phyloP scores from a whole-genome alignment of 1,140 invertebrate species.

The Drosophila sproati region DNA sequence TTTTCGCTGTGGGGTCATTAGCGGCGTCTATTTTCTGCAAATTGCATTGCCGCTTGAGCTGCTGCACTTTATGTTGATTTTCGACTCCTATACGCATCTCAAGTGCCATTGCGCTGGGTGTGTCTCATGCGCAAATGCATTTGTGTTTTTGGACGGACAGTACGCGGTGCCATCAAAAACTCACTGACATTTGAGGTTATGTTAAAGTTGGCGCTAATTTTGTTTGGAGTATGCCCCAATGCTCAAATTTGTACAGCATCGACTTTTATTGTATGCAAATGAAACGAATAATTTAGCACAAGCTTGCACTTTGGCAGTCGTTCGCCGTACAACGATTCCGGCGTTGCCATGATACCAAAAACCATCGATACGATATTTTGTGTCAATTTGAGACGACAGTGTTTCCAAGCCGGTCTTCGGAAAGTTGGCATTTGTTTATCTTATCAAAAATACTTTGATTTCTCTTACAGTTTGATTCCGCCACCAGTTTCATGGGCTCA shows the following conservation, averaged over 20 bases:
- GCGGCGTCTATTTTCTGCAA: constrained; percentile 69
- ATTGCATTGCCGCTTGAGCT: neutral
- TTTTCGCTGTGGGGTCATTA: constrained; percentile 38
- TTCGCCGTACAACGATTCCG: constrained; percentile 27
- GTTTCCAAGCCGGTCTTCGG: constrained; percentile 15
- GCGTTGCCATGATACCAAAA: constrained; percentile 50
- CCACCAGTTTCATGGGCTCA: constrained; percentile 97
- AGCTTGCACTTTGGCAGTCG: constrained; percentile 8
- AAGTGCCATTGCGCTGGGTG: constrained; percentile 44
- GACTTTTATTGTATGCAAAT: constrained; percentile 59
- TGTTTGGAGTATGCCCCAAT: constrained; percentile 36
- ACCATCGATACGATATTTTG: constrained; percentile 1
- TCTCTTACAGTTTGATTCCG: constrained; percentile 86
- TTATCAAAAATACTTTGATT: constrained; percentile 8
- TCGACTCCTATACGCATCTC: neutral
- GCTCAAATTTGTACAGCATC: constrained; percentile 42
- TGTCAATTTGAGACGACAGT: neutral
- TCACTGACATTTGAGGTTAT: constrained; percentile 67
- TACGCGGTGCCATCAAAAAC: constrained; percentile 26
- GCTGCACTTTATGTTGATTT: constrained; percentile 17
- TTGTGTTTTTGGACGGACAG: constrained; percentile 47
- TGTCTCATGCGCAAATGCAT: constrained; percentile 68
- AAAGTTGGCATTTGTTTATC: constrained; percentile 41
- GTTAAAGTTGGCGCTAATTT: constrained; percentile 56
- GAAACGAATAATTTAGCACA: constrained; percentile 27